Conservation (phyloP, 2,113 vertebrate genomes). For the Cyprinodon brontotheroides region DNA sequence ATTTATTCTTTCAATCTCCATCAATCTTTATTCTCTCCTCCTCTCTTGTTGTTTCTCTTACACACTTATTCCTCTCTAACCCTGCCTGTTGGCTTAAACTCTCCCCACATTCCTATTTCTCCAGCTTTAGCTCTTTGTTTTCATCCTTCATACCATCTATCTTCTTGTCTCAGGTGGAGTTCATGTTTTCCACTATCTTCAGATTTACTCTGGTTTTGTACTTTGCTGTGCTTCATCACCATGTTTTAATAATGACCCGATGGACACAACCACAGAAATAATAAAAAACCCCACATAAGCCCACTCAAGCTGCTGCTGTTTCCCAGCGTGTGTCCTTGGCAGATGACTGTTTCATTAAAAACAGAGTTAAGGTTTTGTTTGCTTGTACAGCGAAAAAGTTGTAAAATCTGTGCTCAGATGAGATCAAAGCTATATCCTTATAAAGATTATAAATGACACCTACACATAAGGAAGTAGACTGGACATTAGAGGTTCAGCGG, state of each 20-base stretch:
- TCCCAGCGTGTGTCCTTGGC: slow-evolving; percentile 56
- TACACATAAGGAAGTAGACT: neutral
- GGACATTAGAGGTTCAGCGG: too few species aligned
- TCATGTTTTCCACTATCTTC: too few species aligned
- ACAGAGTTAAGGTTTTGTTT: slow-evolving; percentile 47
- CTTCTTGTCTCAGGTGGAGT: too few species aligned
- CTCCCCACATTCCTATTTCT: too few species aligned
- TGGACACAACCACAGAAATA: slow-evolving; percentile 24
- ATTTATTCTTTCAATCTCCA: too few species aligned
- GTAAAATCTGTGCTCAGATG: slow-evolving; percentile 25
- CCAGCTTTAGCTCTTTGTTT: slow-evolving; percentile 22
- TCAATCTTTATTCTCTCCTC: too few species aligned
- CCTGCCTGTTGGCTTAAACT: neutral
- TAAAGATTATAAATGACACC: neutral
- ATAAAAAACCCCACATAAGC: slow-evolving; percentile 2
- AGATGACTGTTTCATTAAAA: slow-evolving; percentile 67
- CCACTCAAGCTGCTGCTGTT: neutral
- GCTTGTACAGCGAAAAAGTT: slow-evolving; percentile 44
- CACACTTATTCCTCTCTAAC: neutral
- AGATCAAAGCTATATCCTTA: slow-evolving; percentile 22
- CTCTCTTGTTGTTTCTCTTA: too few species aligned
- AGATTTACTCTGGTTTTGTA: too few species aligned
- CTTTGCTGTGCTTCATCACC: slow-evolving; percentile 38
- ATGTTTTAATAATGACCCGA: slow-evolving; percentile 73
- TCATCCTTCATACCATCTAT: neutral